phyloP scores from a whole-genome alignment of 1,140 invertebrate species.

The Drosophila bocqueti region DNA sequence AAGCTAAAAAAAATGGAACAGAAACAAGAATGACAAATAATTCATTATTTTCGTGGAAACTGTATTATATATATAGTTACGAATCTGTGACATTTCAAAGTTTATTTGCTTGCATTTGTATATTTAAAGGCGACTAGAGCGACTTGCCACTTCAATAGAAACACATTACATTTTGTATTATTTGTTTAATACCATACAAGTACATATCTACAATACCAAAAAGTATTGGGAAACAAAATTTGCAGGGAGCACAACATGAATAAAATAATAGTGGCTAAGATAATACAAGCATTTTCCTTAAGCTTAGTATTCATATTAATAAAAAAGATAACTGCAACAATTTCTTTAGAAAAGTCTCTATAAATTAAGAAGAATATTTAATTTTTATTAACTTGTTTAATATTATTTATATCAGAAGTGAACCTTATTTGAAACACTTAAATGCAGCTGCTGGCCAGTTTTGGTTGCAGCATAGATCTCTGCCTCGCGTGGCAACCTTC shows the following conservation, averaged over 20 bases:
- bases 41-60: background rate
- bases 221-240: background rate
- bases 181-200: background rate
- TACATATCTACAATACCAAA: background rate
- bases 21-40: background rate
- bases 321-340: background rate
- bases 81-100: no score
- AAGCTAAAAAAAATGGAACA: background rate
- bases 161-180: background rate
- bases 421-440: background rate
- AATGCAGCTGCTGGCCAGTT: constrained; percentile 2
- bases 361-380: no score
- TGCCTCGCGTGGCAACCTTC: constrained; percentile 14
- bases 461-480: constrained; percentile 16
- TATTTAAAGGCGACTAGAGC: background rate
- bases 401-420: background rate
- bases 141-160: background rate
- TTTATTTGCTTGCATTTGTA: background rate
- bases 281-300: background rate
- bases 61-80: background rate
- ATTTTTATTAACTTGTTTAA: background rate
- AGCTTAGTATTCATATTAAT: background rate
- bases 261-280: background rate
- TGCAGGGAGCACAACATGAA: no score
- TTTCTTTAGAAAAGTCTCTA: no score